These are phyloP conservation scores for Pseudeuparius sepicola DNA, from an alignment of 2,888 invertebrate genomes.

Conservation along the genomic window DNA sequence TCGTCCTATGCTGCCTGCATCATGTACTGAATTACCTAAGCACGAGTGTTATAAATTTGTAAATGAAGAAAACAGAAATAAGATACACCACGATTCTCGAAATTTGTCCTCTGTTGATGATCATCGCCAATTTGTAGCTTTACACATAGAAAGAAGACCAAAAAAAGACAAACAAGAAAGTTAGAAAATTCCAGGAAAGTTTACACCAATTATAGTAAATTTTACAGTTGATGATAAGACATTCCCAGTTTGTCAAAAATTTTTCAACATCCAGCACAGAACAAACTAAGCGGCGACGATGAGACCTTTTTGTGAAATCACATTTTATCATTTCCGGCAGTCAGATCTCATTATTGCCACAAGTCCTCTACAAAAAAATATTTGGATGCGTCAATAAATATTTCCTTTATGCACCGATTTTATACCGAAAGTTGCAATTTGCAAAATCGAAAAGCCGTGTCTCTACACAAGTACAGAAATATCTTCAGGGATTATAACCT, in stretches of 20 bases:
- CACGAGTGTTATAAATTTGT: constrained; percentile 22
- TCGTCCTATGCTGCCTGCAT: constrained; percentile 17
- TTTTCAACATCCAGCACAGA: constrained; percentile 23
- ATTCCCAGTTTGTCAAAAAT: constrained; percentile 18
- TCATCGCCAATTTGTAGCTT: constrained; percentile 22
- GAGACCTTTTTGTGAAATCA: constrained; percentile 19
- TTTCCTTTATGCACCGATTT: constrained; percentile 22
- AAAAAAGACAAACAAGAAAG: constrained; percentile 23
- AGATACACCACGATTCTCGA: constrained; percentile 22
- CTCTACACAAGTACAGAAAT: constrained; percentile 20
- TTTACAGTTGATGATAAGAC: constrained; percentile 20
- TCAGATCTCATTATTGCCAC: constrained; percentile 26
- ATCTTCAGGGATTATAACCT: constrained; percentile 23
- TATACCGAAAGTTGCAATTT: constrained; percentile 20
- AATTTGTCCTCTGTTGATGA: constrained; percentile 19
- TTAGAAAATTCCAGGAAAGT: constrained; percentile 22
- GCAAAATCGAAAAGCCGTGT: constrained; percentile 13
- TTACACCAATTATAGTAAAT: constrained; percentile 5
- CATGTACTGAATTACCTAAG: constrained; percentile 22
- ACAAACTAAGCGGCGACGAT: constrained; percentile 16
- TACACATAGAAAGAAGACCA: constrained; percentile 21
- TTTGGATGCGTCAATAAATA: constrained; percentile 21
- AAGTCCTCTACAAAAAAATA: constrained; percentile 12
- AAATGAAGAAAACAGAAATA: constrained; percentile 15
- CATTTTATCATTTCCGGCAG: constrained; percentile 21